Conservation (phyloP, 2,888 invertebrate species). For the Trileptium ribeirensis region DNA sequence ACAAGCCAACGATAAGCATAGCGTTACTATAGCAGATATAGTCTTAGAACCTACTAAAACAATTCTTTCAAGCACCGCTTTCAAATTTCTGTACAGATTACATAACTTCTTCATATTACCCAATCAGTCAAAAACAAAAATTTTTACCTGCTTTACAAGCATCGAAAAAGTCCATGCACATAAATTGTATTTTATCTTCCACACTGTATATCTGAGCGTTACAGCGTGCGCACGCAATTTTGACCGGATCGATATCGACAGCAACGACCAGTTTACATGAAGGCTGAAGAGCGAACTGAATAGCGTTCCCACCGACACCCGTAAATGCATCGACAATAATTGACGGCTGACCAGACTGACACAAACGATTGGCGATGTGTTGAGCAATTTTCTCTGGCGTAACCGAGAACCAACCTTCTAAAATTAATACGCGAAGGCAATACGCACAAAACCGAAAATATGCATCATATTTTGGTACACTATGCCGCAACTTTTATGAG, state of each 20-base stretch:
- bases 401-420: slow-evolving; percentile 97
- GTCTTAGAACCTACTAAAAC: too few species aligned
- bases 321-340: slow-evolving; percentile 91
- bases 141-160: slow-evolving; percentile 61
- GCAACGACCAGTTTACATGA: slow-evolving; percentile 59
- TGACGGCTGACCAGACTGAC: slow-evolving; percentile 41
- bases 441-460: not conserved
- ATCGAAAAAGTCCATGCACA: slow-evolving; percentile 78
- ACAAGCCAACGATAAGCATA: too few species aligned
- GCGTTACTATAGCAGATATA: too few species aligned
- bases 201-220: slow-evolving; percentile 87
- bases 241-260: slow-evolving; percentile 85
- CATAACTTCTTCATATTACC: too few species aligned
- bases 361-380: slow-evolving; percentile 76
- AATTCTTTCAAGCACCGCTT: too few species aligned
- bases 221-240: slow-evolving; percentile 77
- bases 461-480: not conserved
- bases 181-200: slow-evolving; percentile 78
- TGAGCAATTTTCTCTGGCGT: slow-evolving; percentile 89
- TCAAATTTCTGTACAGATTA: too few species aligned
- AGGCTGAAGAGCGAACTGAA: slow-evolving; percentile 74
- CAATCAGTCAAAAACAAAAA: too few species aligned
- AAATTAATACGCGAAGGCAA: slow-evolving; percentile 49
- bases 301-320: slow-evolving; percentile 93
- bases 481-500: slow-evolving; percentile 22